Conservation (phyloP, 1,140 invertebrate genomes). For the Micrasema minimum region DNA sequence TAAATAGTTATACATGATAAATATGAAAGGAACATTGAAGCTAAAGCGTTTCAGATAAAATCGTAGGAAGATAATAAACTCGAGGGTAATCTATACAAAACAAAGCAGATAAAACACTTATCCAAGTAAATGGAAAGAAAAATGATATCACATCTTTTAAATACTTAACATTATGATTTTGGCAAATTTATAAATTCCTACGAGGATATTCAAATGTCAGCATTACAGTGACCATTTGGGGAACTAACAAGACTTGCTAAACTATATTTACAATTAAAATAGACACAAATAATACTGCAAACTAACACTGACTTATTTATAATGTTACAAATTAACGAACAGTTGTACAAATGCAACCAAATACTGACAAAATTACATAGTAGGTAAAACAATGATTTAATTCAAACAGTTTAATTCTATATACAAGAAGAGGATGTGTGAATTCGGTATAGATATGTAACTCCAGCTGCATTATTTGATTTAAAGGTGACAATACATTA, state of each 20-base stretch:
- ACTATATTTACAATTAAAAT: conserved; percentile 33
- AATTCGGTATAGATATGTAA: too few relatives aligned
- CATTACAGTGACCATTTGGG: conserved; percentile 12
- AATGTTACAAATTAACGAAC: too few relatives aligned
- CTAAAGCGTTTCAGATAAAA: too few relatives aligned
- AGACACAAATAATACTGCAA: conserved; percentile 16
- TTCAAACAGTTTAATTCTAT: too few relatives aligned
- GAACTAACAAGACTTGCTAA: conserved; percentile 16
- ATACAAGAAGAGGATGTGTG: too few relatives aligned
- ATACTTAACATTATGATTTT: conserved; percentile 35
- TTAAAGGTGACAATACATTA: not conserved
- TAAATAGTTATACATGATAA: too few relatives aligned
- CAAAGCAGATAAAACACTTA: conserved; percentile 4
- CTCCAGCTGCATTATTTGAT: too few relatives aligned
- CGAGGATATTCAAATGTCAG: conserved; percentile 24
- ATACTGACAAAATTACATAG: too few relatives aligned
- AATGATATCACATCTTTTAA: conserved; percentile 34
- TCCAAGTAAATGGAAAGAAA: conserved; percentile 25
- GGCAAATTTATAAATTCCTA: conserved; percentile 36
- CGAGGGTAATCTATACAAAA: conserved; percentile 14
- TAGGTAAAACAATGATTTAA: too few relatives aligned
- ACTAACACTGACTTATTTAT: conserved; percentile 14
- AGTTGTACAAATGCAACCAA: conserved; percentile 10
- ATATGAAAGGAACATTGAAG: not conserved
- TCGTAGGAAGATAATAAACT: conserved; percentile 7